Conservation (phyloP, 2,113 vertebrate genomes). For the Mesitornis unicolor region DNA sequence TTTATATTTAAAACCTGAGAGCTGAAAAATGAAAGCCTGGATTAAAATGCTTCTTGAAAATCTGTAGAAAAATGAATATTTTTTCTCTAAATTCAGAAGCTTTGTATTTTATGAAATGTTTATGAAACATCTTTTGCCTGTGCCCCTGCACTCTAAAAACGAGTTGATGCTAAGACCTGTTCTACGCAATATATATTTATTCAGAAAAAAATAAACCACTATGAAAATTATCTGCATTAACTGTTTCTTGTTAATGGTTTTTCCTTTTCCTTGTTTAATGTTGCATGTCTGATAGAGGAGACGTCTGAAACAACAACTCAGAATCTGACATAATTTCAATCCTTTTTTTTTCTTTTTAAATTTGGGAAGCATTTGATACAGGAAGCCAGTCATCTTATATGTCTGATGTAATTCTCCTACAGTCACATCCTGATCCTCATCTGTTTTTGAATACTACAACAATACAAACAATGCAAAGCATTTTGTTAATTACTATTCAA, state of each 20-base stretch:
- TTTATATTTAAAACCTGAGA: slow-evolving; percentile 8
- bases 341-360: not conserved
- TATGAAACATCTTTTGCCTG: not conserved
- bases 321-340: not conserved
- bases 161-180: not conserved
- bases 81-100: not conserved
- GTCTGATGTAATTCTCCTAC: not conserved
- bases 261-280: not conserved
- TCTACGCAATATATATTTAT: not conserved
- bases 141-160: not conserved
- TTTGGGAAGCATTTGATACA: not conserved
- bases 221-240: not conserved
- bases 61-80: not conserved
- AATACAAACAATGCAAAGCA: not conserved
- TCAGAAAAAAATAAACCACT: not conserved
- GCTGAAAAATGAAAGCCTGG: not conserved
- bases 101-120: not conserved
- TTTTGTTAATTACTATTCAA: slow-evolving; percentile 9
- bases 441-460: not conserved
- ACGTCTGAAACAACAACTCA: not conserved
- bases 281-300: not conserved
- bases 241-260: not conserved
- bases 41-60: not conserved
- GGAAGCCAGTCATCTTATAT: not conserved
- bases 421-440: not conserved